Conservation (phyloP, 2,113 vertebrate genomes). For the Callocephalon fimbriatum region DNA sequence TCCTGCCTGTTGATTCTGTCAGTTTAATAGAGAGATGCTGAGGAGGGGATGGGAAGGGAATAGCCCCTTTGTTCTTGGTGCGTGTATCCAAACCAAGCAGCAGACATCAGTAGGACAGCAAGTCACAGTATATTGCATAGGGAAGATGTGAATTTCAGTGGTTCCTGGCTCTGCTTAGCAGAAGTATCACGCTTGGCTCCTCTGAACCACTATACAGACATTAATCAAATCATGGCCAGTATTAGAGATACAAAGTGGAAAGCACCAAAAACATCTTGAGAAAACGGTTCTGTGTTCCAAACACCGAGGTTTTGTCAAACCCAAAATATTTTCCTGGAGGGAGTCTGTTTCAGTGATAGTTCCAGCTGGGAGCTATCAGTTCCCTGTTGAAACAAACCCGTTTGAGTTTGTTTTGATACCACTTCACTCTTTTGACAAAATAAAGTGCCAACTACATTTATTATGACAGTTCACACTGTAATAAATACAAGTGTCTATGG, state of each 20-base stretch:
- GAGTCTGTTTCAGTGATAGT: neutral
- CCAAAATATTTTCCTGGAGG: neutral
- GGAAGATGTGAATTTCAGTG: neutral
- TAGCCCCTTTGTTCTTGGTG: neutral
- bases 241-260: neutral
- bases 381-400: neutral
- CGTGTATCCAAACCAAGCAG: too few species aligned
- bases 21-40: neutral
- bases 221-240: neutral
- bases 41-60: neutral
- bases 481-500: neutral
- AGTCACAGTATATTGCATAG: neutral
- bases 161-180: neutral
- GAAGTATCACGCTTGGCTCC: neutral
- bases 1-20: neutral
- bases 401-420: slow-evolving; percentile 26
- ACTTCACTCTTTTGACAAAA: slow-evolving; percentile 7
- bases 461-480: neutral
- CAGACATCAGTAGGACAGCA: neutral
- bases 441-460: neutral
- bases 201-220: neutral
- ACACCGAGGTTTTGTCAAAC: neutral
- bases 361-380: slow-evolving; percentile 13
- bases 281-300: neutral
- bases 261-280: neutral